Conservation (phyloP, 2,888 invertebrate species). For the Ceramica pisi region DNA sequence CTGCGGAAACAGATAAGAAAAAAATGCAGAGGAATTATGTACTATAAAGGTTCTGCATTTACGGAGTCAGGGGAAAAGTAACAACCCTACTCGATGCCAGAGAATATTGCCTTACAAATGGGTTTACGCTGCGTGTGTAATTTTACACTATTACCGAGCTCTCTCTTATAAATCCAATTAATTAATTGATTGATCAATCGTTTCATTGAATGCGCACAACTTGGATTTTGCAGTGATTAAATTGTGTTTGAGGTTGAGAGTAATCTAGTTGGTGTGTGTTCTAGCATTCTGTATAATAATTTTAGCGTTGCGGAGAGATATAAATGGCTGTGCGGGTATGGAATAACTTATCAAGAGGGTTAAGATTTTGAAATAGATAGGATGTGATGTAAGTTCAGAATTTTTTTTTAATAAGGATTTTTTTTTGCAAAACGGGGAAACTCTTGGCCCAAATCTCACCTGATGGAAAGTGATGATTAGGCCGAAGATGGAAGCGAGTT, state of each 20-base stretch:
- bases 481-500: no score
- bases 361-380: not conserved
- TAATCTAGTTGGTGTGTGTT: slow-evolving; percentile 17
- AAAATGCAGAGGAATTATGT: no score
- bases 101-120: slow-evolving; percentile 39
- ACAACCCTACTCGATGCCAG: slow-evolving; percentile 4
- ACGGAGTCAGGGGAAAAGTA: not conserved
- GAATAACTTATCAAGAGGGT: not conserved
- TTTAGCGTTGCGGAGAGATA: not conserved
- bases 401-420: no score
- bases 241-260: slow-evolving; percentile 39
- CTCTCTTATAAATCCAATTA: slow-evolving; percentile 47
- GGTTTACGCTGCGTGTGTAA: slow-evolving; percentile 29
- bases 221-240: slow-evolving; percentile 38
- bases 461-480: no score
- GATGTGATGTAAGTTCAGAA: not conserved
- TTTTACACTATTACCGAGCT: slow-evolving; percentile 44
- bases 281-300: slow-evolving; percentile 11
- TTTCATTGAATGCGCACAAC: slow-evolving; percentile 24
- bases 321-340: not conserved
- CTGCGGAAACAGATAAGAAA: not conserved
- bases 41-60: no score
- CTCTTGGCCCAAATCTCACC: no score
- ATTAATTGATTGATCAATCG: slow-evolving; percentile 53
- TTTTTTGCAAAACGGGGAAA: no score